Evolutionary conservation across 1,140 invertebrate genomes (phyloP).

Genomic region (Coptotermes formosanus): DNA sequence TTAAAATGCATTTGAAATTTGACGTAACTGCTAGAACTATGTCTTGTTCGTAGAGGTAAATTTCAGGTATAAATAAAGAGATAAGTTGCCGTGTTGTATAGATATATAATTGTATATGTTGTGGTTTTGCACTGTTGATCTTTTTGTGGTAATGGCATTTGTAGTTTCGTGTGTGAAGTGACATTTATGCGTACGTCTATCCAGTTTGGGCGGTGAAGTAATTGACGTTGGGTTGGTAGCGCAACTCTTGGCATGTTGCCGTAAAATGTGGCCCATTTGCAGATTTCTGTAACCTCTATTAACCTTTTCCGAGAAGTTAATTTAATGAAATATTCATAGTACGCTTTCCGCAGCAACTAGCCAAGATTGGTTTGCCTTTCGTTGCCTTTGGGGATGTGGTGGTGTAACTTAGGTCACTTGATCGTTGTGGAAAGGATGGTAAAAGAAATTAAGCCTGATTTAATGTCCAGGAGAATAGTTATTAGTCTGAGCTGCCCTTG

Average conservation of each 20-base stretch:
- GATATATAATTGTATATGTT: background rate
- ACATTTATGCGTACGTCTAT: background rate
- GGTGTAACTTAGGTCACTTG: background rate
- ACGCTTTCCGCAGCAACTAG: background rate
- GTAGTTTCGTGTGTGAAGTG: background rate
- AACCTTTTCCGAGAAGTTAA: conserved; percentile 7
- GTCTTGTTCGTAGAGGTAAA: background rate
- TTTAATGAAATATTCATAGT: background rate
- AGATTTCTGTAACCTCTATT: background rate
- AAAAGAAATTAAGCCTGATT: background rate
- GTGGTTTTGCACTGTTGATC: background rate
- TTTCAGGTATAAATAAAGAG: background rate
- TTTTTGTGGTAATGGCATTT: background rate
- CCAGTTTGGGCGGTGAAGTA: background rate
- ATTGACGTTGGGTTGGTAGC: background rate
- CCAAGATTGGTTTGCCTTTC: background rate
- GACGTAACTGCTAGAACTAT: background rate
- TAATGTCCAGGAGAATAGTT: background rate
- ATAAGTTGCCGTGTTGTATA: background rate
- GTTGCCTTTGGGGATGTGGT: background rate
- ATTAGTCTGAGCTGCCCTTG: background rate
- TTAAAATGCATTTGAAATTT: background rate
- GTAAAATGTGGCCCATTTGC: background rate
- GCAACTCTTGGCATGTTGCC: conserved; percentile 5
- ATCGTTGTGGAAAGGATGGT: background rate